phyloP scores from a whole-genome alignment of 2,797 vertebrate genomes.

The Sebastes trivittatus region DNA sequence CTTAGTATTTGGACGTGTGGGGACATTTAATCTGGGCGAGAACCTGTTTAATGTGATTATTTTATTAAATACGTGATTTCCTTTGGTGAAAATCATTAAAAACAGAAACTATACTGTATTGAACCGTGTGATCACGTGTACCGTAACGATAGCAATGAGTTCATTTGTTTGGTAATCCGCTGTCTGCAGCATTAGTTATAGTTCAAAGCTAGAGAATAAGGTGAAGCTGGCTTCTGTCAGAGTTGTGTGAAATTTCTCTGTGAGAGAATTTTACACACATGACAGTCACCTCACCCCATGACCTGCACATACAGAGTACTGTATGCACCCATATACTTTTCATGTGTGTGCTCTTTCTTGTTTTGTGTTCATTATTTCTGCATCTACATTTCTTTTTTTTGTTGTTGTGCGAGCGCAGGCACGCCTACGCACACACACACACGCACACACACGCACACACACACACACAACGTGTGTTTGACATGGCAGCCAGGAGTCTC shows the following conservation, averaged over 20 bases:
- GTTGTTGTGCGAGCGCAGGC: conserved; percentile 13
- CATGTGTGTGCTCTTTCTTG: conserved; percentile 50
- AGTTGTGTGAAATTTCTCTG: conserved; percentile 32
- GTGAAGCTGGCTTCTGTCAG: conserved; percentile 39
- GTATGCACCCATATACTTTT: neutral
- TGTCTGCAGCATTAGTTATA: neutral
- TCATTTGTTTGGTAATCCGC: conserved; percentile 10
- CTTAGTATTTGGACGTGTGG: neutral
- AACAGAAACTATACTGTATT: neutral
- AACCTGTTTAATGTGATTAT: neutral
- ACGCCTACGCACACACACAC: conserved; percentile 2
- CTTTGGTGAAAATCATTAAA: neutral
- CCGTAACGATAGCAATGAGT: neutral
- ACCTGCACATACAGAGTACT: conserved; percentile 39
- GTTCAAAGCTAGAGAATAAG: conserved; percentile 7
- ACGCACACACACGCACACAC: conserved; percentile 5
- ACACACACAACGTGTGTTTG: conserved; percentile 60
- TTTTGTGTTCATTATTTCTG: conserved; percentile 68
- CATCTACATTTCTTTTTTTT: conserved; percentile 51
- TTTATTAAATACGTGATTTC: neutral
- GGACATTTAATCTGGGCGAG: neutral
- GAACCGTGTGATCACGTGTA: neutral
- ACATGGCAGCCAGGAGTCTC: conserved; percentile 79
- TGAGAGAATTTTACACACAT: conserved; percentile 54
- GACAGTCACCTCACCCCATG: conserved; percentile 62